These are phyloP conservation scores for Lasaia peninsularis DNA, from an alignment of 1,140 invertebrate species.

Conservation along the genomic window DNA sequence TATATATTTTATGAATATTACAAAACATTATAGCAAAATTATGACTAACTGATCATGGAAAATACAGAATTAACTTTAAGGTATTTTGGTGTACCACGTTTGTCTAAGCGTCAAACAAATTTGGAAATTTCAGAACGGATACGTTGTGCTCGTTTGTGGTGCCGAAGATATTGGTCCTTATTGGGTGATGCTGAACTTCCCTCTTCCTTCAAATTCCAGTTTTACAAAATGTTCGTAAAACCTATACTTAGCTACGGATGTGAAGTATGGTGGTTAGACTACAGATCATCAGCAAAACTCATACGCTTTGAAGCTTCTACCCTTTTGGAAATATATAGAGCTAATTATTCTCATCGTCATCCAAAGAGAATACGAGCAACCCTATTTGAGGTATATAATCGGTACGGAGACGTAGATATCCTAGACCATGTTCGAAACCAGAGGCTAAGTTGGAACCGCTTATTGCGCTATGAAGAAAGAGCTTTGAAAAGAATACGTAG, in stretches of 20 bases:
- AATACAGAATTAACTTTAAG: neutral
- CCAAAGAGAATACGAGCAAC: slow-evolving; percentile 26
- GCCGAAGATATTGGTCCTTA: slow-evolving; percentile 28
- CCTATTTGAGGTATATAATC: slow-evolving; percentile 25
- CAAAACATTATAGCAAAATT: slow-evolving; percentile 1
- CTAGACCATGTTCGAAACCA: slow-evolving; percentile 31
- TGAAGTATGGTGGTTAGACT: slow-evolving; percentile 37
- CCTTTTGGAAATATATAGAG: slow-evolving; percentile 38
- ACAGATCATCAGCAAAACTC: slow-evolving; percentile 24
- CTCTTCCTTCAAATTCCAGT: slow-evolving; percentile 29
- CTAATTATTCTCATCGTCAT: slow-evolving; percentile 28
- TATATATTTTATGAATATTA: too few relatives aligned
- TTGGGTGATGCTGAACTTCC: slow-evolving; percentile 30
- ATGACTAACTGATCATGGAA: neutral
- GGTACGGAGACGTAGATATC: slow-evolving; percentile 28
- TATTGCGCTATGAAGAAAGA: slow-evolving; percentile 30
- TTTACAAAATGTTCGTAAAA: slow-evolving; percentile 43
- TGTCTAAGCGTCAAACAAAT: neutral
- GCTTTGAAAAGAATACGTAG: slow-evolving; percentile 15
- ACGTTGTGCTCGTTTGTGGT: slow-evolving; percentile 40
- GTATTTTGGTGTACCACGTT: neutral
- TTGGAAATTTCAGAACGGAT: slow-evolving; percentile 36
- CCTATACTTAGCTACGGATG: slow-evolving; percentile 46
- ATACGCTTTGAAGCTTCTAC: slow-evolving; percentile 30
- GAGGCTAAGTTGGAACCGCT: slow-evolving; percentile 29